These are phyloP conservation scores for Oreochromis spilurus DNA, from an alignment of 2,113 vertebrate species.

Conservation along the genomic window DNA sequence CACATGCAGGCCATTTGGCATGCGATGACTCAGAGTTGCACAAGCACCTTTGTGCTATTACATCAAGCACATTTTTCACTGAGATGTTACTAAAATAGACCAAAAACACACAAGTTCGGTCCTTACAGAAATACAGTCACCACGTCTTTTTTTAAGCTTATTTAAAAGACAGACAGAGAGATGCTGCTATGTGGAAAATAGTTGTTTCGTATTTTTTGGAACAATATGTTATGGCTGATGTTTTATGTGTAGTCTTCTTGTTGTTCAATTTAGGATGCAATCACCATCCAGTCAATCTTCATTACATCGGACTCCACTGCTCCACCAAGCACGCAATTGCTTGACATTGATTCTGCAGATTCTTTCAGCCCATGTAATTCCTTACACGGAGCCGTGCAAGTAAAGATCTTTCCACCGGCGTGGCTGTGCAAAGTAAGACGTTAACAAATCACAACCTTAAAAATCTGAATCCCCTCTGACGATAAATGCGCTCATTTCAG, in stretches of 20 bases:
- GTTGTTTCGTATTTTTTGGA: slow-evolving; percentile 4
- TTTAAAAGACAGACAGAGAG: neutral
- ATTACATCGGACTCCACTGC: slow-evolving; percentile 47
- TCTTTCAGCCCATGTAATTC: slow-evolving; percentile 38
- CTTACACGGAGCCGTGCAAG: neutral
- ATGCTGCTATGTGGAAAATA: neutral
- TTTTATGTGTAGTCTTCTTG: slow-evolving; percentile 34
- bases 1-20: slow-evolving; percentile 32
- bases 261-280: slow-evolving; percentile 35
- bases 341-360: slow-evolving; percentile 57
- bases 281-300: slow-evolving; percentile 54
- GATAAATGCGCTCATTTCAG: slow-evolving; percentile 3
- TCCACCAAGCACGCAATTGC: slow-evolving; percentile 53
- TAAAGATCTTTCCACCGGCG: neutral
- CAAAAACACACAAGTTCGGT: neutral
- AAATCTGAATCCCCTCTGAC: slow-evolving; percentile 15
- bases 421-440: slow-evolving; percentile 19
- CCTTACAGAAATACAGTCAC: neutral
- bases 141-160: neutral
- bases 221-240: neutral
- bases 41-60: neutral
- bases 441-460: slow-evolving; percentile 42
- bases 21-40: neutral
- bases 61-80: neutral
- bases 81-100: neutral